Evolutionary conservation across 2,797 vertebrate species (phyloP).

Genomic region (Apogon talboti): DNA sequence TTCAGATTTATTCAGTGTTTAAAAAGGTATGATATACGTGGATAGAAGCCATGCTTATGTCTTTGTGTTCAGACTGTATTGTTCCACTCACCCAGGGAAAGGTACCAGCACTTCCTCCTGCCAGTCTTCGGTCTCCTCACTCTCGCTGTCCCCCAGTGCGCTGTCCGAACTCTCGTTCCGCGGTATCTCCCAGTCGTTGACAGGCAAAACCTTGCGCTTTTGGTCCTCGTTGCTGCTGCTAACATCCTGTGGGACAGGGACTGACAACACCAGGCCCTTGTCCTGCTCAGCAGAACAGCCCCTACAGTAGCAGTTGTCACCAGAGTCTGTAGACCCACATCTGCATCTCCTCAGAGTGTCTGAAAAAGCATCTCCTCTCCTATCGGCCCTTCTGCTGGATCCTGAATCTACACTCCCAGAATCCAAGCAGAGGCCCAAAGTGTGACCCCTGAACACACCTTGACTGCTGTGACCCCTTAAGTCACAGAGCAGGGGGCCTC

Average conservation of each 20-base stretch:
- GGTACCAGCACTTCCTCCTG: conserved; percentile 94
- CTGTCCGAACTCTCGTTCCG: conserved; percentile 99
- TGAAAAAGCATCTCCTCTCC: conserved; percentile 47
- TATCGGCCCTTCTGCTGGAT: conserved; percentile 42
- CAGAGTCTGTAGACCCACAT: conserved; percentile 84
- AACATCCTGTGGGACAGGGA: conserved; percentile 83
- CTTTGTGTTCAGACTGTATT: no score
- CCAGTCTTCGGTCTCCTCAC: conserved; percentile 96
- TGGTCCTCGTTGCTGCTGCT: conserved; percentile 76
- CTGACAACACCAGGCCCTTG: conserved; percentile 86
- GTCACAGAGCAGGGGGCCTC: neutral
- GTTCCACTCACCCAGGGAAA: conserved; percentile 89
- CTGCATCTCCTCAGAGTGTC: conserved; percentile 71
- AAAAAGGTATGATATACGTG: no score
- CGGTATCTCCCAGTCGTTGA: conserved; percentile 97
- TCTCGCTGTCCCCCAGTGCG: conserved; percentile 98
- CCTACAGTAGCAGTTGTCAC: conserved; percentile 82
- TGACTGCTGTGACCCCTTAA: conserved; percentile 25
- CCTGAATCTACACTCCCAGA: conserved; percentile 24
- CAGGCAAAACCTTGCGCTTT: conserved; percentile 81
- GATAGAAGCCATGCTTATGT: no score
- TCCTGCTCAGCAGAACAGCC: conserved; percentile 89
- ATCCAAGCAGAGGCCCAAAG: conserved; percentile 42
- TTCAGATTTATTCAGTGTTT: no score
- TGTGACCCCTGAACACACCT: conserved; percentile 15